phyloP scores from a whole-genome alignment of 2,888 invertebrate genomes.

The Cheiracanthium punctorium region DNA sequence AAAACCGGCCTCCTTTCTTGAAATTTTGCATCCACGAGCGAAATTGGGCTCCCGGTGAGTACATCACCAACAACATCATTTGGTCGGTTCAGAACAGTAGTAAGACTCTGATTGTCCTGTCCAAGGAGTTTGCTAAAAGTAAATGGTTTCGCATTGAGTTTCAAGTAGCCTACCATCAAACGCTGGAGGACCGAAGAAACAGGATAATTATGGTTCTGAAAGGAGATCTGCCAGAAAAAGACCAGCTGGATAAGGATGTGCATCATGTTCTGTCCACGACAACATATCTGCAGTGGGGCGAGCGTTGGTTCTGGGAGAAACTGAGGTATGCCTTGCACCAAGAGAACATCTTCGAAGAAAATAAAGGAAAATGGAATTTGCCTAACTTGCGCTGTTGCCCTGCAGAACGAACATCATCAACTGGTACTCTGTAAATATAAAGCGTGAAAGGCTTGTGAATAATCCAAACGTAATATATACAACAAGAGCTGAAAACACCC shows the following conservation, averaged over 20 bases:
- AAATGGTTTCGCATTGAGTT: conserved; percentile 72
- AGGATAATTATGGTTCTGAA: conserved; percentile 71
- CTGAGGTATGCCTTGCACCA: conserved; percentile 73
- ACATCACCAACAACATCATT: conserved; percentile 83
- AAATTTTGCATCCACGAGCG: conserved; percentile 85
- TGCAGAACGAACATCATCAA: no score
- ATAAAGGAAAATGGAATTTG: no score
- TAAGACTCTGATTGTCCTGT: conserved; percentile 83
- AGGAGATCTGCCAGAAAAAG: conserved; percentile 70
- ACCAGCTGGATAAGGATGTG: conserved; percentile 71
- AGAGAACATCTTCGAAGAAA: no score
- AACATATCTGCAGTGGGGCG: conserved; percentile 73
- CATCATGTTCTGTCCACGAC: conserved; percentile 72
- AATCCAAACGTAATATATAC: no score
- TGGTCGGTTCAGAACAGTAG: conserved; percentile 84
- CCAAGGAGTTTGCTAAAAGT: conserved; percentile 75
- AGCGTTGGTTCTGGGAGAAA: conserved; percentile 73
- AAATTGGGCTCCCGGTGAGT: conserved; percentile 85
- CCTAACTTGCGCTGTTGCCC: no score
- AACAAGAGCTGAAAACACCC: no score
- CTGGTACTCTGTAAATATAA: no score
- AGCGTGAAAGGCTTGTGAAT: no score
- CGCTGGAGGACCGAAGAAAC: conserved; percentile 71
- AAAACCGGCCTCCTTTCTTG: no score
- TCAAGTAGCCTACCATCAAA: conserved; percentile 72